Evolutionary conservation across 2,797 vertebrate species (phyloP), one percentile per base, ranked within the genome.

Genomic region (Falco berigora): DNA sequence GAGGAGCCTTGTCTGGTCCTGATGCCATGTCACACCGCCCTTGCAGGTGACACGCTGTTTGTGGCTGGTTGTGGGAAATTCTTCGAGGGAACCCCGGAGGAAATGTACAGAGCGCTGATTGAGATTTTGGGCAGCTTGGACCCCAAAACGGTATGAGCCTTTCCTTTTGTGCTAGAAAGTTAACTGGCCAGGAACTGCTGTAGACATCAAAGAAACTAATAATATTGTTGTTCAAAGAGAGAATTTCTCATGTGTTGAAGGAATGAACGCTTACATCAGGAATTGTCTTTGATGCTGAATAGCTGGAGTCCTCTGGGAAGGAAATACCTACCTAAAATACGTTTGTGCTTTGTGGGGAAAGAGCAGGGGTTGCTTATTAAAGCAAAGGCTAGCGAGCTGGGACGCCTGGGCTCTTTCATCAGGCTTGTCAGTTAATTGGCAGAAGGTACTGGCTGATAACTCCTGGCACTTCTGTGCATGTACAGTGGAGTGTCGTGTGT

Each of bases 41-140:
- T 69, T 56, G 14, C 93, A 99, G 99, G 99, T 5, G 99, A 99
- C 97, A 99, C 99, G 0, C 97, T 99, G 62, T 99, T 99, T 67
- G 98, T 99, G 92, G 99, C 99, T 2, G 99, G 99, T 38, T 99
- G 99, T 47, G 99, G 99, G 68, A 99, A 99, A 96, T 99, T 99
- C 98, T 99, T 99, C 6, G 99, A 99, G 97, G 99, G 99, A 18
- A 99, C 99, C 0, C 98, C 99, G 0, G 99, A 99, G 5, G 99
- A 99, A 96, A 99, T 99, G 99, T 98, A 99, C 97, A 98, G 95
- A 98, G 99, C 99, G 1, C 97, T 99, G 97, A 98, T 99, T 3
- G 99, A 99, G 56, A 97, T 99, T 86, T 94, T 99, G 92, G 99
- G 99, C 62, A 97, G 93, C 62, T 98, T 99, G 68, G 99, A 99